Base-by-base conservation (phyloP, 2,888 invertebrate genomes). In the Xylocampa areola region DNA sequence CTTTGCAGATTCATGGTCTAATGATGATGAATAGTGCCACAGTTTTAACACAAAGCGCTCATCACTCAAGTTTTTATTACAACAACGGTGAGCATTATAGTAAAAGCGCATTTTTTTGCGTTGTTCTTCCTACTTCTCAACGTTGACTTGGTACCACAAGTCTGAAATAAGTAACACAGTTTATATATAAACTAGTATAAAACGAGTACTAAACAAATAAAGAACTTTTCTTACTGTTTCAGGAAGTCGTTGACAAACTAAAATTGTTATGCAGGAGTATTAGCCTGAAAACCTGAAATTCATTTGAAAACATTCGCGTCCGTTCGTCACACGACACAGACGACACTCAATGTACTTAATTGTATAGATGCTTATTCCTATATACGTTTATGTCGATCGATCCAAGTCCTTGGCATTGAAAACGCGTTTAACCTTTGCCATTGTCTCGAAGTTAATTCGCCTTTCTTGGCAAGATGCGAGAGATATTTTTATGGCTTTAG, bases 361-460 rank as follows among this genome's bases (percentile, higher is more conserved):
- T 11, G 54, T 30, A 51, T 43, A 43, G 33, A 19, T 43, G 27
- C 16, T 49, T 58, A 19, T 43, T 23, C 16, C 45, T 58, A 36
- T 49, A 19, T 58, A 73, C 27, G 43, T 62, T 55, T 55, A 55
- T 64, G 36, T 63, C 49, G 57, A 69, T 76, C 60, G 63, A 57
- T 51, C 25, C 7, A 25, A 41, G 55, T 59, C 67, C 73, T 61
- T 73, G 67, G 52, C 64, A 57, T 70, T 70, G 67, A 67, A 68
- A 58, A 48, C 69, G 25, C 21, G 58, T 48, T 58, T 51, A 49
- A 76, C 70, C 63, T 61, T 52, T 27, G 45, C 51, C 53, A 66
- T 39, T 70, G 52, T 62, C 53, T 43, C 32, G 35, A 29, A 23
- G 37, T 45, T 39, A 40, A 39, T 47, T 32, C 36, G 36, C 23